Evolutionary conservation across 2,797 vertebrate genomes (phyloP), one percentile per base, ranked within the genome.

Genomic region (Lates japonicus): DNA sequence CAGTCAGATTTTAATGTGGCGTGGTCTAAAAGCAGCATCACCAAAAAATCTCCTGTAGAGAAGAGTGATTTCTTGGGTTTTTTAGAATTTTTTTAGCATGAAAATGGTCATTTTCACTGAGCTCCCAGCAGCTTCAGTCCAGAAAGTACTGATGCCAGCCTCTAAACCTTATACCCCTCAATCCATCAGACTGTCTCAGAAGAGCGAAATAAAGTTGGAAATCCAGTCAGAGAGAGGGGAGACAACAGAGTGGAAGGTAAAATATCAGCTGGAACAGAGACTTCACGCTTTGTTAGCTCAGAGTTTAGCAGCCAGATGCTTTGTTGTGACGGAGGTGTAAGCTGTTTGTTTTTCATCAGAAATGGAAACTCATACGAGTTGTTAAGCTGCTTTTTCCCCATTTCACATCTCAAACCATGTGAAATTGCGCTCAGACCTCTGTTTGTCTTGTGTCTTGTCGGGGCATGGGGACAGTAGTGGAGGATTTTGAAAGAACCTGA

Each of bases 311-410:
- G 78, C 69, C 60, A 82, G 37, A 70, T 25, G 73, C 58, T 35
- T 72, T 70, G 74, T 78, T 76, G 52, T 63, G 55, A 71, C 22
- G 49, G 46, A 84, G 76, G 72, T 87, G 64, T 86, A 52, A 78
- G 76, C 67, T 49, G 52, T 70, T 65, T 39, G 54, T 66, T 68
- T 75, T 10, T 17, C 4, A 19, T 19, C 35, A 29, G 48, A 78
- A 39, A 72, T 29, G 19, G 58, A 69, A 62, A 62, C 55, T 81
- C 61, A 35, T 35, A 65, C 1, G 5, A 58, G 52, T 64, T 81
- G 78, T 85, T 87, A 76, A 89, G 79, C 77, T 74, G 81, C 72
- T 83, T 85, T 59, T 74, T 62, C 17, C 57, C 33, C 31, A 51
- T 54, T 82, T 80, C 62, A 66, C 70, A 51, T 83, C 59, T 86